A percentile compares a stretch with the other conserved stretches of the same genome.
Evolutionary conservation across 2,888 invertebrate genomes (phyloP).

Genomic region (Athripsodes cinereus): DNA sequence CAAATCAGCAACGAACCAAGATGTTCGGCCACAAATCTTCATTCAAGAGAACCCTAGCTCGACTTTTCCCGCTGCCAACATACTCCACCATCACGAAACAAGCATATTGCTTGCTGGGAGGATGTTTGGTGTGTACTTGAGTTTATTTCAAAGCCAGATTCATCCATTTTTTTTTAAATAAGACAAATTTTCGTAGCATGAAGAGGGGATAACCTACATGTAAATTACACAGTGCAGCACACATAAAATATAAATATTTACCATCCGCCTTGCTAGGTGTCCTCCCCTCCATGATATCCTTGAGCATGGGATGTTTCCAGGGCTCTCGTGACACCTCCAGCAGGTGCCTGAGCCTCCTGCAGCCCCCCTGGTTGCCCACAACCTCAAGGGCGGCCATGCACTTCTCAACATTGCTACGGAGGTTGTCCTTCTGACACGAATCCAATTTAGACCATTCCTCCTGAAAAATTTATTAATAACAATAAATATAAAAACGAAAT

Average conservation of each 20-base stretch:
- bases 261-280: slow-evolving; percentile 29
- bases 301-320: slow-evolving; percentile 52
- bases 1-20: no score
- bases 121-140: no score
- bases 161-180: no score
- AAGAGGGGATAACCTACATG: no score
- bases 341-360: slow-evolving; percentile 41
- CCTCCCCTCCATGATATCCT: slow-evolving; percentile 49
- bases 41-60: no score
- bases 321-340: slow-evolving; percentile 43
- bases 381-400: slow-evolving; percentile 38
- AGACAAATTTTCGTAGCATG: no score
- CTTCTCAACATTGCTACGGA: slow-evolving; percentile 54
- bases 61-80: no score
- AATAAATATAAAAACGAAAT: neutral
- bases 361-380: slow-evolving; percentile 38
- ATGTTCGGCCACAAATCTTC: no score
- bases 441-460: slow-evolving; percentile 27
- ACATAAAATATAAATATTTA: neutral
- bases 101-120: no score
- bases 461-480: slow-evolving; percentile 9
- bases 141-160: no score
- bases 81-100: no score
- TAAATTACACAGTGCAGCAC: no score
- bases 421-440: slow-evolving; percentile 42